phyloP scores from a whole-genome alignment of 2,888 invertebrate genomes.

The Zaprionus lineosus region DNA sequence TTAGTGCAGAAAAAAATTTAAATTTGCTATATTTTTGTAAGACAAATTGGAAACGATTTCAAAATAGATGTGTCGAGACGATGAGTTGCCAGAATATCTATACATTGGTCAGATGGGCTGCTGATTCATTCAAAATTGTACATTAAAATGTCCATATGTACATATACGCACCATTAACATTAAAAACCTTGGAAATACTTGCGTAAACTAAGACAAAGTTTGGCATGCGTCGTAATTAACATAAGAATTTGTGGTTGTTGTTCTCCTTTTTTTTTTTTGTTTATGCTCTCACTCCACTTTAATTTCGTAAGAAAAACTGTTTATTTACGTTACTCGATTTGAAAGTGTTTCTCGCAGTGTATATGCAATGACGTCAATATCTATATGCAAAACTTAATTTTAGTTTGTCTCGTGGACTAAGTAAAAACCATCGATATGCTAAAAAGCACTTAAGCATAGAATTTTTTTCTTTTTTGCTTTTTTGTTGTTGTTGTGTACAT shows the following conservation, averaged over 20 bases:
- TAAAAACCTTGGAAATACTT: conserved; percentile 72
- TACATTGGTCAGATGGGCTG: conserved; percentile 14
- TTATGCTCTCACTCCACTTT: conserved; percentile 48
- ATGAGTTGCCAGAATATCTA: conserved; percentile 54
- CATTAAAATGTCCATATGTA: conserved; percentile 10
- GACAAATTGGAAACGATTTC: conserved; percentile 7
- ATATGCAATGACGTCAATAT: conserved; percentile 67
- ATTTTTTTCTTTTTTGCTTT: no score
- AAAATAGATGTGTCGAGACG: conserved; percentile 45
- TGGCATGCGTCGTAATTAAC: conserved; percentile 46
- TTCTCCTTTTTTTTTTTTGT: conserved; percentile 1
- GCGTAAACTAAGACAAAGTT: conserved; percentile 51
- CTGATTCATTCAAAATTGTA: conserved; percentile 62
- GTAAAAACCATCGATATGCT: conserved; percentile 1
- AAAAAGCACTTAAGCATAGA: conserved; percentile 1
- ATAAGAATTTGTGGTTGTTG: conserved; percentile 32
- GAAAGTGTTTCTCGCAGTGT: conserved; percentile 60
- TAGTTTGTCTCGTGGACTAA: conserved; percentile 23
- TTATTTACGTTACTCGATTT: conserved; percentile 45
- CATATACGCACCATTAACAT: conserved; percentile 77
- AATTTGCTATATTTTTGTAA: conserved; percentile 14
- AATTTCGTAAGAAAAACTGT: conserved; percentile 54
- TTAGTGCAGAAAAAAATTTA: conserved; percentile 8
- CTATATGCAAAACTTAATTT: conserved; percentile 38
- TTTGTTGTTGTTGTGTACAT: conserved; percentile 25